phyloP scores from a whole-genome alignment of 2,797 vertebrate genomes.

The Gallinago solitaria region DNA sequence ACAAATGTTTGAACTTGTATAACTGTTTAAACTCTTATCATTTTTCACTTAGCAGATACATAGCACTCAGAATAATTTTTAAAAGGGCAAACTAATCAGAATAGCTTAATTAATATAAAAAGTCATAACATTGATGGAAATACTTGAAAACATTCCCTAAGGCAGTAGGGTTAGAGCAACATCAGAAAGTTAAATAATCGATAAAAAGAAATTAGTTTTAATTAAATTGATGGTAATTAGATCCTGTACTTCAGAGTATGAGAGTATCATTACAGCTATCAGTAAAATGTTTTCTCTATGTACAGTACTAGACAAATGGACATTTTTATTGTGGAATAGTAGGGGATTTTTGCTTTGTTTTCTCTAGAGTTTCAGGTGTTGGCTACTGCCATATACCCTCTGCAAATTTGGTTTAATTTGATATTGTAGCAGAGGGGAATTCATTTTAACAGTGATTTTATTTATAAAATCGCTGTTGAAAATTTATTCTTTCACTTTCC shows the following conservation, averaged over 20 bases:
- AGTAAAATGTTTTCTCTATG: background rate
- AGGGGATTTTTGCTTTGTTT: background rate
- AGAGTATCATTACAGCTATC: conserved; percentile 1
- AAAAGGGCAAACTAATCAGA: conserved; percentile 33
- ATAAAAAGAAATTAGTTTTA: conserved; percentile 52
- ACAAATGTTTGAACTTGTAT: background rate
- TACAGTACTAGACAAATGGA: background rate
- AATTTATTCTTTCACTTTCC: conserved; percentile 9
- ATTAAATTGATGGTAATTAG: conserved; percentile 53
- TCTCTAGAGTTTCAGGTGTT: background rate
- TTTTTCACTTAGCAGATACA: background rate
- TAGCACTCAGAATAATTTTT: background rate
- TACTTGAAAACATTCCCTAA: conserved; percentile 20
- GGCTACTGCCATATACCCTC: background rate
- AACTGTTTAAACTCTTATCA: background rate
- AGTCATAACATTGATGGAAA: conserved; percentile 1
- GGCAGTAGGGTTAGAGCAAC: background rate
- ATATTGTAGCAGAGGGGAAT: conserved; percentile 2
- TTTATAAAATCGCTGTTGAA: conserved; percentile 30
- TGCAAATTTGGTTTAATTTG: background rate
- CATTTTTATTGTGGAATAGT: background rate
- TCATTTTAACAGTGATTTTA: conserved; percentile 39
- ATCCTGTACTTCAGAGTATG: background rate
- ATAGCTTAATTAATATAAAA: conserved; percentile 48
- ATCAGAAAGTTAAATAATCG: conserved; percentile 28